Percentiles rank a stretch among this genome's conserved stretches.
Conservation (phyloP, 2,113 vertebrate species). For the Peromyscus californicus region DNA sequence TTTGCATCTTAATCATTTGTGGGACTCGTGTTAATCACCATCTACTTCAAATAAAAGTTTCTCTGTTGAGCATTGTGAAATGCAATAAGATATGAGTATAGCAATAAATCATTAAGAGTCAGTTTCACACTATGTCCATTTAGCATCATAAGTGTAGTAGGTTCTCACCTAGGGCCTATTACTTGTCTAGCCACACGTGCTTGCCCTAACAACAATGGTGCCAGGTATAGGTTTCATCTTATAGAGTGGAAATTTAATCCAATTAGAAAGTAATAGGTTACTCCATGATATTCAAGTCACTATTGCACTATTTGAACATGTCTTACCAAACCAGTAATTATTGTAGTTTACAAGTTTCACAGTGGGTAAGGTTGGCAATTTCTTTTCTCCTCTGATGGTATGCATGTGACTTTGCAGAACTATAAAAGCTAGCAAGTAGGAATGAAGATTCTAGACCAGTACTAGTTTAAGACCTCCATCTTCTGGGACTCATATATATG, state of each 20-base stretch:
- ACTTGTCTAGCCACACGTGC: neutral
- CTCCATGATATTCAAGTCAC: neutral
- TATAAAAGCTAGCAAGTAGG: neutral
- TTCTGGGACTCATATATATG: too few relatives aligned
- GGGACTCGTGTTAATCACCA: too few relatives aligned
- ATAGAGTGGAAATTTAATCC: neutral
- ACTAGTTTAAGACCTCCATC: neutral
- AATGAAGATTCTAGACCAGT: neutral
- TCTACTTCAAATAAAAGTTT: too few relatives aligned
- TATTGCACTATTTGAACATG: neutral
- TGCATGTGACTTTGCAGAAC: neutral
- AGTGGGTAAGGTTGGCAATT: neutral
- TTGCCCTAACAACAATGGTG: neutral
- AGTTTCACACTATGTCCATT: neutral
- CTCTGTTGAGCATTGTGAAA: neutral
- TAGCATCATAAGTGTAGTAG: neutral
- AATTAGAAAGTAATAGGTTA: neutral
- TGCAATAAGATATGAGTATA: neutral
- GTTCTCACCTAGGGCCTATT: neutral
- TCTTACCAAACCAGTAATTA: neutral
- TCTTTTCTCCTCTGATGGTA: neutral
- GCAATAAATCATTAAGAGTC: neutral
- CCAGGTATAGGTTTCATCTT: neutral
- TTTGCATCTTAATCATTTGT: neutral
- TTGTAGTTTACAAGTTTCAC: neutral